phyloP scores from a whole-genome alignment of 2,113 vertebrate species.

The Prinia subflava region DNA sequence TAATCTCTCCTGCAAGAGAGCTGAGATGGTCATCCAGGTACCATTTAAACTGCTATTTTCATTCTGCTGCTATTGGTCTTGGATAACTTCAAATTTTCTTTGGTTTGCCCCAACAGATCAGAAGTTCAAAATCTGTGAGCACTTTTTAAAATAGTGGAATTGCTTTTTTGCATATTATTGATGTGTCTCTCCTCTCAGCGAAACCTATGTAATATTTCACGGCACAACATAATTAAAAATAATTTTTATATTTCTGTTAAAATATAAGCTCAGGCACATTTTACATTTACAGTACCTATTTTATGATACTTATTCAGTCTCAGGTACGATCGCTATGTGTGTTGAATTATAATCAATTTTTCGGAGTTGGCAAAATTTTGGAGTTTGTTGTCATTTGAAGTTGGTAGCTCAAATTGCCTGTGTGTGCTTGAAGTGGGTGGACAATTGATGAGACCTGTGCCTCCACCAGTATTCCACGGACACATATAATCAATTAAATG shows the following conservation, averaged over 20 bases:
- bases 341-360: not conserved
- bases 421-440: not conserved
- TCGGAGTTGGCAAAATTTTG: not conserved
- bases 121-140: not conserved
- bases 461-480: not conserved
- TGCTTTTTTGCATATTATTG: not conserved
- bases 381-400: not conserved
- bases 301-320: not conserved
- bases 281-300: not conserved
- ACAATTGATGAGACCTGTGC: not conserved
- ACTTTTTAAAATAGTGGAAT: not conserved
- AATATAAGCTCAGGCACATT: not conserved
- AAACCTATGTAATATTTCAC: not conserved
- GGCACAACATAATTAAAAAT: not conserved
- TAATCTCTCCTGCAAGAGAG: constrained; percentile 12
- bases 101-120: not conserved
- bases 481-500: not conserved
- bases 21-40: not conserved
- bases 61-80: not conserved
- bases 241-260: not conserved
- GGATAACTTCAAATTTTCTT: not conserved
- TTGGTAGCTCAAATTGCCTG: not conserved
- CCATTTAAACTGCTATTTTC: constrained; percentile 6
- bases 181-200: not conserved
- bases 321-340: accelerated